Evolutionary conservation across 2,797 vertebrate genomes (phyloP), one percentile per base, ranked within the genome.

Genomic region (Enteromius mattozi): DNA sequence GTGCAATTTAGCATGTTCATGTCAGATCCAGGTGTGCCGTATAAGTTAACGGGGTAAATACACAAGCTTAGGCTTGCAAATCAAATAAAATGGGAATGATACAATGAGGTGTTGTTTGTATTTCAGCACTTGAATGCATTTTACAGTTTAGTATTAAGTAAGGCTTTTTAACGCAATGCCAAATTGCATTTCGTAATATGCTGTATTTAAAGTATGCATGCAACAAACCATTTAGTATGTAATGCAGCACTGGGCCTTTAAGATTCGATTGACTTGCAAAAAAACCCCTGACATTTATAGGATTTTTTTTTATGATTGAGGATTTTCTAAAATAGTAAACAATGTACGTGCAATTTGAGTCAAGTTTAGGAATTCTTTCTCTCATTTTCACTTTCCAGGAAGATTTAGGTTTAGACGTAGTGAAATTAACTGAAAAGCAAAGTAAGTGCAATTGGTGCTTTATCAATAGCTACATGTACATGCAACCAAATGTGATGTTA

Each of bases 41-140:
- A 33, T 76, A 40, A 51, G 45, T 40, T 30, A 75, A 66, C 70
- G 19, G 37, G 59, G 81, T 24, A 75, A 82, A 51, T 33, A 19
- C 30, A 51, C 42, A 35, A 49, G 37, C 24, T 5, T 63, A 35
- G 27, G 4, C 16, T 13, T 65, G 80, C 4, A 13, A 30, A 82
- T 45, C 4, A 35, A 70, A 69, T 80, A 24, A 30, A 40, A 70
- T 19, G 63, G 13, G n/a, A 65, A 37, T 8, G 51, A 68, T 51
- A 68, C 27, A 37, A 35, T 49, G 1, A 80, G 30, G 6, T 13
- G 33, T 3, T 61, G 76, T 45, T 17, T 78, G 76, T 12, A 61
- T 59, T 40, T 40, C n/a, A 40, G 35, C 54, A 27, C 6, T 40
- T 14, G 21, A 76, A 61, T 37, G 13, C 69, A 47, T 35, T 78